These are phyloP conservation scores for Barbus barbus DNA, from an alignment of 2,113 vertebrate species.

Conservation along the genomic window DNA sequence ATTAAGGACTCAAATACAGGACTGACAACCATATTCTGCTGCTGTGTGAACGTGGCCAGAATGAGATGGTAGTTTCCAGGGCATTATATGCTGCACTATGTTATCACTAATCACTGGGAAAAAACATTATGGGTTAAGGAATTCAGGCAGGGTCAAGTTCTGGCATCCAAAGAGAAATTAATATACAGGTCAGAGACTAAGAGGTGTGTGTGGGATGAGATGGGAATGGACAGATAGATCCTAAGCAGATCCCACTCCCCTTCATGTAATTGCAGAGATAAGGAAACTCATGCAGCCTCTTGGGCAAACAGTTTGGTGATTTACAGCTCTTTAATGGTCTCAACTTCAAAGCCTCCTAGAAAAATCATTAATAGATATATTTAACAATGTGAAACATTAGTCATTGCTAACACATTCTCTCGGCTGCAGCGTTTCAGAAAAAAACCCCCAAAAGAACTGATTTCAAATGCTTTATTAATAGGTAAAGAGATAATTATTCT, in stretches of 20 bases:
- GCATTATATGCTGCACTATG: constrained; percentile 11
- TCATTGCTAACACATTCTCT: constrained; percentile 54
- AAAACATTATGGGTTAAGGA: constrained; percentile 53
- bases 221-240: constrained; percentile 70
- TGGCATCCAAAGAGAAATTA: constrained; percentile 64
- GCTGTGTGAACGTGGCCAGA: too few relatives aligned
- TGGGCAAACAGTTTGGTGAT: constrained; percentile 68
- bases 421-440: constrained; percentile 36
- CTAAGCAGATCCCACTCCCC: constrained; percentile 66
- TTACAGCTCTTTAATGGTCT: constrained; percentile 71
- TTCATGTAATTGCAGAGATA: constrained; percentile 74
- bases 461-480: constrained; percentile 58
- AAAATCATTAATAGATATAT: constrained; percentile 61
- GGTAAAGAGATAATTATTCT: constrained; percentile 53
- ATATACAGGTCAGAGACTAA: constrained; percentile 26
- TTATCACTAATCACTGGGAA: constrained; percentile 39
- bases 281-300: constrained; percentile 69
- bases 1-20: too few relatives aligned
- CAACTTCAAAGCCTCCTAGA: constrained; percentile 63
- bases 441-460: constrained; percentile 37
- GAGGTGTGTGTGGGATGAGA: constrained; percentile 42
- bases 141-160: constrained; percentile 59
- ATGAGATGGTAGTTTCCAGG: background rate
- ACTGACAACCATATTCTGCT: too few relatives aligned
- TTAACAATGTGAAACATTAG: constrained; percentile 56